These are phyloP conservation scores for Heterocephalus glaber DNA, from an alignment of 2,113 vertebrate genomes.

Conservation along the genomic window DNA sequence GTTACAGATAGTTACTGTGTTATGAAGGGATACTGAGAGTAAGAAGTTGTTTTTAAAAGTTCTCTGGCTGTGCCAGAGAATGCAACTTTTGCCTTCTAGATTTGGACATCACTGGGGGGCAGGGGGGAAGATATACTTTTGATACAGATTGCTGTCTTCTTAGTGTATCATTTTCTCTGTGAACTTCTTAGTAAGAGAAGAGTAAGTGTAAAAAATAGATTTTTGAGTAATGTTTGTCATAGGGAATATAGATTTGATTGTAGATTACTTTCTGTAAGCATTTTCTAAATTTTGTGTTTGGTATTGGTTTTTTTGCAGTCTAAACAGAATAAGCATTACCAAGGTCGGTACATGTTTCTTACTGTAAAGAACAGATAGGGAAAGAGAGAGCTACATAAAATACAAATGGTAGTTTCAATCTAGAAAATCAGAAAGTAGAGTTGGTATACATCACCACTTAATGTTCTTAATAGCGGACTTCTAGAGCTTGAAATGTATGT, in stretches of 20 bases:
- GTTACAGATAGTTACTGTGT: not conserved
- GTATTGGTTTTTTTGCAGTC: not conserved
- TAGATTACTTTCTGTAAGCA: not conserved
- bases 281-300: not conserved
- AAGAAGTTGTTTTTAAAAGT: not conserved
- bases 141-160: not conserved
- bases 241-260: not conserved
- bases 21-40: not conserved
- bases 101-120: not conserved
- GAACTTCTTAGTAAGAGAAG: slow-evolving; percentile 25
- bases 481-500: not conserved
- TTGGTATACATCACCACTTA: not conserved
- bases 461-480: not conserved
- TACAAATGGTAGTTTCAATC: not conserved
- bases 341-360: not conserved
- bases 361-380: not conserved
- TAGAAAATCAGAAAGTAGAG: not conserved
- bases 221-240: not conserved
- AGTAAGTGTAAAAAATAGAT: not conserved
- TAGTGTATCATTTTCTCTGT: not conserved
- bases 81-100: not conserved
- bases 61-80: not conserved
- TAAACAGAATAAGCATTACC: not conserved
- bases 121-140: not conserved
- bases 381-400: not conserved